These are phyloP conservation scores for Ostrea denselamellosa DNA, from an alignment of 1,140 invertebrate genomes.

Conservation along the genomic window DNA sequence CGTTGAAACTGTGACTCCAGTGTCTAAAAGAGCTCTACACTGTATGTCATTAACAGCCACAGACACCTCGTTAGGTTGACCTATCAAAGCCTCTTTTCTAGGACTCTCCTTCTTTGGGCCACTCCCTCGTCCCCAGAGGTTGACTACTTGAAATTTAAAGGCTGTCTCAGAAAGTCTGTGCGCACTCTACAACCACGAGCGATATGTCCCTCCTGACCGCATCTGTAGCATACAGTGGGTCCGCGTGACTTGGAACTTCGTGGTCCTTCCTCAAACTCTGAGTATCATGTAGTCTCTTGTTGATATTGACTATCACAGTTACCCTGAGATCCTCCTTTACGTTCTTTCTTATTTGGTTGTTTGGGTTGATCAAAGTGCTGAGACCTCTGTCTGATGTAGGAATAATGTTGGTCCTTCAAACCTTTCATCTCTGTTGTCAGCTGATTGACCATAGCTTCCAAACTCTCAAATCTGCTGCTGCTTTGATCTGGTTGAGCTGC, in stretches of 20 bases:
- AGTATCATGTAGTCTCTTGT: too few relatives aligned
- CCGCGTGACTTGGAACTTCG: too few relatives aligned
- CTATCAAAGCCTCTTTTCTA: neutral
- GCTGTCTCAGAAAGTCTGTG: neutral
- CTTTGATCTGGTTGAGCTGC: neutral
- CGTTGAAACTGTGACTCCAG: slow-evolving; percentile 6
- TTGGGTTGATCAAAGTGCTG: too few relatives aligned
- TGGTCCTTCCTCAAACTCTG: too few relatives aligned
- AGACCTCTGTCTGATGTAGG: too few relatives aligned
- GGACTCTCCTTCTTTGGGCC: neutral
- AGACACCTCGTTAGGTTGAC: neutral
- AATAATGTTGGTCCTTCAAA: neutral
- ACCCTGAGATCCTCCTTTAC: too few relatives aligned
- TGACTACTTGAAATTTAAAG: too few relatives aligned
- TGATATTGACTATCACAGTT: too few relatives aligned
- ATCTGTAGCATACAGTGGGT: slow-evolving; percentile 21
- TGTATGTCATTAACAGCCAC: neutral
- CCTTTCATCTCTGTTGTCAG: neutral
- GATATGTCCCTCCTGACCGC: neutral
- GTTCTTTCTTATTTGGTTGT: too few relatives aligned
- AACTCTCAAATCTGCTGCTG: neutral
- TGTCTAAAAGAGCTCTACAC: neutral
- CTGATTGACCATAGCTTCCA: neutral
- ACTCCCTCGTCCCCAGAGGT: too few relatives aligned
- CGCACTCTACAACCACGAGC: neutral